phyloP scores from a whole-genome alignment of 2,797 vertebrate genomes.

The Rhinogobio ventralis region DNA sequence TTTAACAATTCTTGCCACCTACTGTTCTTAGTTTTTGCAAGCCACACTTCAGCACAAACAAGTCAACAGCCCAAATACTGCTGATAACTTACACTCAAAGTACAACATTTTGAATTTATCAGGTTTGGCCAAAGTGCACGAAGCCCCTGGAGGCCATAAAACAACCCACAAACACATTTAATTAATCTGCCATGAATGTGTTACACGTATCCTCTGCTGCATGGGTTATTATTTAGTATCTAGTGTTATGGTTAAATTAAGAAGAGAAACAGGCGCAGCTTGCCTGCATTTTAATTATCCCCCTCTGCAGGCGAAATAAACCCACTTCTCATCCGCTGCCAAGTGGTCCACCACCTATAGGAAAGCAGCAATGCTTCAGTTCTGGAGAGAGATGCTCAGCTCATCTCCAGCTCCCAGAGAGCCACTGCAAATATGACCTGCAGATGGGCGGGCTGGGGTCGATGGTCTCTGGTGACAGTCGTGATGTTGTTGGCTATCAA shows the following conservation, averaged over 20 bases:
- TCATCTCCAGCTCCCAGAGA: conserved; percentile 56
- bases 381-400: conserved; percentile 60
- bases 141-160: conserved; percentile 65
- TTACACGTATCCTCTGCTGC: conserved; percentile 67
- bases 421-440: conserved; percentile 58
- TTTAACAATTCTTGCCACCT: not conserved
- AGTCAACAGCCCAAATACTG: not conserved
- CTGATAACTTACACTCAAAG: conserved; percentile 17
- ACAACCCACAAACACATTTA: conserved; percentile 74
- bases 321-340: conserved; percentile 78
- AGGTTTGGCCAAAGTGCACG: conserved; percentile 76
- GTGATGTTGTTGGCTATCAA: conserved; percentile 20
- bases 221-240: conserved; percentile 76
- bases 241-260: conserved; percentile 79
- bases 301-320: conserved; percentile 71
- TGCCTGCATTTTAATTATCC: conserved; percentile 81
- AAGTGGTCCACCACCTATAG: conserved; percentile 74
- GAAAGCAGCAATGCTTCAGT: conserved; percentile 60
- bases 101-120: conserved; percentile 44
- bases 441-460: conserved; percentile 45
- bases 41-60: conserved; percentile 54
- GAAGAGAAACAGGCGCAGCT: conserved; percentile 73
- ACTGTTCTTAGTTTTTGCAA: not conserved
- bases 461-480: conserved; percentile 32
- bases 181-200: conserved; percentile 77